Evolutionary conservation across 2,113 vertebrate genomes (phyloP), one percentile per base, ranked within the genome.

Genomic region (Oreochromis tanganicae): DNA sequence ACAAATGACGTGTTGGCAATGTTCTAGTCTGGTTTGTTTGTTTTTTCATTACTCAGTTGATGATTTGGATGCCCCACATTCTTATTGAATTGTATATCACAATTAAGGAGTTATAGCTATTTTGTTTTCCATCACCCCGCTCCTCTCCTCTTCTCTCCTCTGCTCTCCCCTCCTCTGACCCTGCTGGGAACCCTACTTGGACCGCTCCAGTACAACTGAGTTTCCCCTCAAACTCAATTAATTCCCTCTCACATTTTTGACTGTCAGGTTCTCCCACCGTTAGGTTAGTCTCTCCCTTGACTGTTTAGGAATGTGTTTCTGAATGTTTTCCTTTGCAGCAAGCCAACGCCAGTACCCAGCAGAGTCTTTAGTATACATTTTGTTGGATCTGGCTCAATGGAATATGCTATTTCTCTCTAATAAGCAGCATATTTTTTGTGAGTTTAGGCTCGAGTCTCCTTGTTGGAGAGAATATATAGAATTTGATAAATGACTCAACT

Each of bases 321-420:
- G 56, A 81, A 75, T 75, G 52, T 80, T 87, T 85, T 86, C n/a
- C 81, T 82, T 71, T 10, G 32, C 48, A 36, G n/a, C 16, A 6
- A 81, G 89, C 87, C 91, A 91, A 79, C 81, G 75, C 17, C 88
- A 59, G 84, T 86, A 89, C 91, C 89, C 92, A 92, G 85, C 90
- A 90, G 85, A 80, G 86, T 66, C 63, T 91, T 90, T 79, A 83
- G 71, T 59, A 24, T 87, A 82, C 32, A 84, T 79, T 85, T 86
- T 57, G 85, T 71, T 84, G 61, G 83, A 82, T 78, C 80, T 90
- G 75, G 57, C 4, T 2, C 50, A 57, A 36, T 82, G 55, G 63
- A 88, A 87, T 87, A 46, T 88, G 63, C 85, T 59, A 75, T 92
- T 88, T 88, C 50, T 85, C 87, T 90, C 52, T 91, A 85, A 90